Evolutionary conservation across 2,113 vertebrate genomes (phyloP), one percentile per base, ranked within the genome.

Genomic region (Notothenia rossii): DNA sequence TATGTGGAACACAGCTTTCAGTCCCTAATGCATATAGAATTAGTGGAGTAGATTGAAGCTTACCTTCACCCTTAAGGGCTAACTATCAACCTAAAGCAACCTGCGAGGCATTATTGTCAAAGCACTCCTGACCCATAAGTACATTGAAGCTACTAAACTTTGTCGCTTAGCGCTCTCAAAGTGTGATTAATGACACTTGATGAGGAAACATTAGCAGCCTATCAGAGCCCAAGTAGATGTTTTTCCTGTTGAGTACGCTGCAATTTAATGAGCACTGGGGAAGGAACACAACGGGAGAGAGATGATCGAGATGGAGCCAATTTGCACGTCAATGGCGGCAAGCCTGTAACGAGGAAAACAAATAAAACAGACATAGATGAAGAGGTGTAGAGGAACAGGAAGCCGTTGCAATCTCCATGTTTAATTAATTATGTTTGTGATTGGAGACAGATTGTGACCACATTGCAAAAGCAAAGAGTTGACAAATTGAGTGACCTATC

Each of bases 231-330:
- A 15, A 8, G 60, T 73, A 76, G 76, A 80, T 83, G 80, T 36
- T 56, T 55, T 61, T 72, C 14, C 75, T 22, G 78, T 77, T 66
- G 70, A 86, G 82, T 59, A 78, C 66, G 67, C 81, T 65, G 78
- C 81, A 72, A 88, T 89, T 93, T 92, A 92, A 93, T 81, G 75
- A 89, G 88, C 82, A 68, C 78, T 10, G 79, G 78, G 72, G 65
- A 82, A 79, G 50, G 50, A 59, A 72, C 51, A 71, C 81, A 90
- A 89, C 80, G 80, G 64, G 72, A 85, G 83, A 69, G 79, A 89
- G 86, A 91, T 88, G 91, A 91, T 93, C 63, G 84, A 90, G 88
- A 92, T 87, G 86, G 86, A 91, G 86, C 69, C 88, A 87, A 95
- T 93, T 91, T 90, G 84, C 79, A 67, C 17, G 48, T 90, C 85